These are phyloP conservation scores for Drosophila guanche DNA, from an alignment of 1,140 invertebrate genomes.

Conservation along the genomic window DNA sequence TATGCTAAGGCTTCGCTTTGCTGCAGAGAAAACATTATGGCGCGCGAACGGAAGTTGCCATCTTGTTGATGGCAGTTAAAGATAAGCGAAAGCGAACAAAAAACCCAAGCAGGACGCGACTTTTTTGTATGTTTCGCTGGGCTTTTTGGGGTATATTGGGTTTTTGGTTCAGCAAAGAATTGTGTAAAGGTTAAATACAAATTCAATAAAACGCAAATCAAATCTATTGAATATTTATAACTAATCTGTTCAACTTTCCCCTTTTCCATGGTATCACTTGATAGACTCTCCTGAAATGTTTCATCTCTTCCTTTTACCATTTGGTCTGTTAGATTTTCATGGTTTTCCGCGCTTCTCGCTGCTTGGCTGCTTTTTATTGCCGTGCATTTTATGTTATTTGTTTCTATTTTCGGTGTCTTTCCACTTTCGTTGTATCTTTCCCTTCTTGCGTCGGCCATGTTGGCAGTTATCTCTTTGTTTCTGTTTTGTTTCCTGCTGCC, in stretches of 20 bases:
- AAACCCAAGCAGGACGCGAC: constrained; percentile 37
- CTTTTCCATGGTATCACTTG: not conserved
- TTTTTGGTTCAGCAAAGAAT: rapidly evolving
- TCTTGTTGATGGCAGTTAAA: constrained; percentile 84
- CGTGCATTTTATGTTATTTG: constrained; percentile 71
- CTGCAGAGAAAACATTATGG: constrained; percentile 79
- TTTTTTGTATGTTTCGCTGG: constrained; percentile 40
- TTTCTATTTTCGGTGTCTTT: constrained; percentile 43
- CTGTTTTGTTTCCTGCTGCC: constrained; percentile 30
- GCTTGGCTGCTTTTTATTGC: constrained; percentile 76
- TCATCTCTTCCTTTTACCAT: constrained; percentile 9
- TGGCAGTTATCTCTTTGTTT: constrained; percentile 77
- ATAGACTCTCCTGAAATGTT: not conserved
- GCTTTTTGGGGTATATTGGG: constrained; percentile 3
- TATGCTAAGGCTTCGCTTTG: constrained; percentile 43
- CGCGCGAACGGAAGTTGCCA: constrained; percentile 83
- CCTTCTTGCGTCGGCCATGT: constrained; percentile 35
- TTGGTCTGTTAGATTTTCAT: constrained; percentile 48
- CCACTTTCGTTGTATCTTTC: constrained; percentile 11
- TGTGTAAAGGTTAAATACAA: too few species aligned
- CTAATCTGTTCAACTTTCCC: not conserved
- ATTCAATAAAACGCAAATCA: too few species aligned
- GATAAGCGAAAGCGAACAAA: constrained; percentile 72
- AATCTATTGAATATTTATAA: too few species aligned
- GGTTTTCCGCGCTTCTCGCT: constrained; percentile 61